Evolutionary conservation across 2,888 invertebrate species (phyloP).

Genomic region (Megalurothrips usitatus): DNA sequence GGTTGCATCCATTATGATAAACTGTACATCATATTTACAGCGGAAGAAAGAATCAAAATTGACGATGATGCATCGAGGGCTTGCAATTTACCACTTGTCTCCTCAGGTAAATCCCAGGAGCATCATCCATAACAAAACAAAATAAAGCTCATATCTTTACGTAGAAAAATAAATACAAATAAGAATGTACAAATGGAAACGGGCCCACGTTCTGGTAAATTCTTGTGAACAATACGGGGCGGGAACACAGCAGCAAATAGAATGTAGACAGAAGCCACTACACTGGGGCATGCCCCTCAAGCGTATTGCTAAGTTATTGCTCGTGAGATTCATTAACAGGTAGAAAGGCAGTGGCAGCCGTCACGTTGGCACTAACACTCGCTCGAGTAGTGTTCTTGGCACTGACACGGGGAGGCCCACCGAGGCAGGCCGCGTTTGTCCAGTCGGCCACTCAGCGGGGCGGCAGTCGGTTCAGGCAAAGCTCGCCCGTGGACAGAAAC

Average conservation of each 20-base stretch:
- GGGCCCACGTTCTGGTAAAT: neutral
- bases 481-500: too few relatives aligned
- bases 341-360: neutral
- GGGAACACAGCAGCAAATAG: neutral
- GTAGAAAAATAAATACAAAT: constrained; percentile 2
- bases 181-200: neutral
- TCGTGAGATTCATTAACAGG: neutral
- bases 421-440: too few relatives aligned
- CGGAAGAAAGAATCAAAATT: neutral
- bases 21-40: constrained; percentile 7
- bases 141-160: neutral
- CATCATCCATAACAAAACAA: neutral
- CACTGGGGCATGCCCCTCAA: neutral
- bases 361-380: too few relatives aligned
- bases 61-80: neutral
- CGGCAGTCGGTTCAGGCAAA: too few relatives aligned
- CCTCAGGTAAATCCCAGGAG: neutral
- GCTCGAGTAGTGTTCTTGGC: too few relatives aligned
- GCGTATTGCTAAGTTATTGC: constrained; percentile 3
- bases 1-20: neutral
- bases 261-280: neutral
- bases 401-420: too few relatives aligned
- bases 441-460: too few relatives aligned
- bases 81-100: neutral
- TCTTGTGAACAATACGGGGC: neutral